These are phyloP conservation scores for Drosophila kikkawai DNA, from an alignment of 1,140 invertebrate species.

Conservation along the genomic window DNA sequence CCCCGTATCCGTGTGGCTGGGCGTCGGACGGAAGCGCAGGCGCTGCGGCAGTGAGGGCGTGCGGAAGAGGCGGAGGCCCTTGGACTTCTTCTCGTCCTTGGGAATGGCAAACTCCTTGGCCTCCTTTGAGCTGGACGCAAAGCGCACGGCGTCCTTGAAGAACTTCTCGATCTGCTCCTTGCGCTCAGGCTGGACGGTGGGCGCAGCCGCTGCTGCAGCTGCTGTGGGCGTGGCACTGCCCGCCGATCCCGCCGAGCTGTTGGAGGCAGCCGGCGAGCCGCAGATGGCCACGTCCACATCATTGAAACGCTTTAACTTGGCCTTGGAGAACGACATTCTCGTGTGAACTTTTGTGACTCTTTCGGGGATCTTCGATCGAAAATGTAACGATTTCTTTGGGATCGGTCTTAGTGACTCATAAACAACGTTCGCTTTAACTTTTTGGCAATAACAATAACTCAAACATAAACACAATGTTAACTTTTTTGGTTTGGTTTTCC, in stretches of 20 bases:
- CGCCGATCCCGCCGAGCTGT: conserved; percentile 63
- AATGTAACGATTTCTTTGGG: conserved; percentile 32
- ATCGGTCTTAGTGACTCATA: conserved; percentile 25
- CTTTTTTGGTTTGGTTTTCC: conserved; percentile 32
- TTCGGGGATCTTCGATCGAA: conserved; percentile 1
- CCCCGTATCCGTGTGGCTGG: conserved; percentile 53
- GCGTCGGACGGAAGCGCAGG: conserved; percentile 75
- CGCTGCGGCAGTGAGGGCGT: conserved; percentile 83
- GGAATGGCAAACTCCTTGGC: conserved; percentile 82
- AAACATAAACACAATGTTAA: conserved; percentile 66
- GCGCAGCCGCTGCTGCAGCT: conserved; percentile 23
- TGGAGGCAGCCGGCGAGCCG: conserved; percentile 69
- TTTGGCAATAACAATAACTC: conserved; percentile 70
- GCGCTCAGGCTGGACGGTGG: conserved; percentile 63
- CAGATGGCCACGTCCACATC: conserved; percentile 77
- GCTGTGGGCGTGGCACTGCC: conserved; percentile 66
- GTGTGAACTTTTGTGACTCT: conserved; percentile 8
- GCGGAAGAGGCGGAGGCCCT: conserved; percentile 77
- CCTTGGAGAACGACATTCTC: conserved; percentile 82
- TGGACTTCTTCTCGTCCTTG: conserved; percentile 82
- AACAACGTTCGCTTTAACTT: conserved; percentile 43
- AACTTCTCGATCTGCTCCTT: conserved; percentile 84
- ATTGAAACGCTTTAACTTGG: conserved; percentile 84
- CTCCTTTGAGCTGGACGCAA: conserved; percentile 77
- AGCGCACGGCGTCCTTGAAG: conserved; percentile 81